These are phyloP conservation scores for Drosophila guanche DNA, from an alignment of 1,140 invertebrate genomes.

Conservation along the genomic window DNA sequence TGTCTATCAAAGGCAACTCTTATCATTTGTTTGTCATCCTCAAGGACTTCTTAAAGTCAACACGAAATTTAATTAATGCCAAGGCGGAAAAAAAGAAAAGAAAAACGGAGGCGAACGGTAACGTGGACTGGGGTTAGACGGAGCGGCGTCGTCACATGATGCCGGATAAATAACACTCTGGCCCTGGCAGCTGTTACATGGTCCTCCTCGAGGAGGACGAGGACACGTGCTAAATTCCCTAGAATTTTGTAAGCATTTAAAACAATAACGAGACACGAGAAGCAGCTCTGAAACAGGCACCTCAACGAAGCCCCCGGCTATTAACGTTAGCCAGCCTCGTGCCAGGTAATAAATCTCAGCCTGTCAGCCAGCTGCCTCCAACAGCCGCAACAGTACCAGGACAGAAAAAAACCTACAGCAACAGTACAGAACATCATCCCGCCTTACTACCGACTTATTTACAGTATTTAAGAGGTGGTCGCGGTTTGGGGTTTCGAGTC, in stretches of 20 bases:
- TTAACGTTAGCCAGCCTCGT: conserved; percentile 53
- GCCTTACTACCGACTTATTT: conserved; percentile 31
- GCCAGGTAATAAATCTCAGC: conserved; percentile 70
- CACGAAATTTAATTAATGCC: conserved; percentile 63
- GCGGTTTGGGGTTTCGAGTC: conserved; percentile 16
- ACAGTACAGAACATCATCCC: conserved; percentile 17
- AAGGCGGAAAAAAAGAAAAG: conserved; percentile 2
- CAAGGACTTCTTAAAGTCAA: conserved; percentile 66
- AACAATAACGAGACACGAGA: conserved; percentile 55
- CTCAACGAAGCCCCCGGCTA: conserved; percentile 42
- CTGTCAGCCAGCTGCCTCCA: conserved; percentile 61
- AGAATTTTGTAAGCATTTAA: conserved; percentile 59
- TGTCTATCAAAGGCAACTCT: conserved; percentile 5
- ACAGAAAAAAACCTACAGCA: neutral
- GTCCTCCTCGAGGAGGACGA: conserved; percentile 24
- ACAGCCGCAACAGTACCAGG: conserved; percentile 10
- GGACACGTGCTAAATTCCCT: conserved; percentile 50
- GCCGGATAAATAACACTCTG: conserved; percentile 48
- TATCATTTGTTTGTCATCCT: conserved; percentile 8
- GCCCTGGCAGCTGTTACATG: conserved; percentile 50
- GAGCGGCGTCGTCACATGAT: conserved; percentile 48
- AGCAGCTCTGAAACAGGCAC: neutral
- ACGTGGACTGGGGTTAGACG: neutral
- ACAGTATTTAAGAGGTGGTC: conserved; percentile 43
- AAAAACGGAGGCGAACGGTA: conserved; percentile 3